Conservation (phyloP, 2,888 invertebrate species). For the Scelioninae gen. 1 region DNA sequence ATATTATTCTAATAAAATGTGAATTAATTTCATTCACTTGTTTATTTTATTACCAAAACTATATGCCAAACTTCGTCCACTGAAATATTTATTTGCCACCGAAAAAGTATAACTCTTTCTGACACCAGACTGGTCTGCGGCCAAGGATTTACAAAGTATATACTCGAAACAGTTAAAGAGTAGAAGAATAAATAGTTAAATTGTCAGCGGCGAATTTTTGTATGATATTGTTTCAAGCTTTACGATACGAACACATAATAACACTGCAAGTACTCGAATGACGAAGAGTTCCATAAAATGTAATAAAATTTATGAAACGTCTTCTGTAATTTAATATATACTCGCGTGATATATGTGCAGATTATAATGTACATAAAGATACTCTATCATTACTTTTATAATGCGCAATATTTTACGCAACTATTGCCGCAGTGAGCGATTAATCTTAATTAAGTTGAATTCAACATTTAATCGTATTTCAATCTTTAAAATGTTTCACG, state of each 20-base stretch:
- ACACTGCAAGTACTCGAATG: constrained; percentile 45
- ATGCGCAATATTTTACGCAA: constrained; percentile 43
- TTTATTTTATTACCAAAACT: no score
- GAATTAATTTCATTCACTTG: no score
- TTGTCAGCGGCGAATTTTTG: constrained; percentile 46
- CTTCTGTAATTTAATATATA: constrained; percentile 55
- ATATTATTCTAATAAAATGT: no score
- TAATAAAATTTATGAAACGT: constrained; percentile 61
- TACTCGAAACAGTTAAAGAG: constrained; percentile 10
- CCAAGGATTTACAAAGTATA: constrained; percentile 28
- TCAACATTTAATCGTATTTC: constrained; percentile 43
- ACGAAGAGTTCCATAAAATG: constrained; percentile 52
- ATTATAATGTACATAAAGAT: constrained; percentile 42
- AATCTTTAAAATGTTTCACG: constrained; percentile 19
- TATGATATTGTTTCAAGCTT: constrained; percentile 49
- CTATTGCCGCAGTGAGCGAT: constrained; percentile 29
- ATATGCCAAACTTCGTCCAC: no score
- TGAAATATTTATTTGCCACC: not conserved
- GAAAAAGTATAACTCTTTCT: not conserved
- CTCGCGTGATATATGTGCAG: constrained; percentile 38
- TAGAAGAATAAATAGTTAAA: constrained; percentile 30
- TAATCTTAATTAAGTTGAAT: constrained; percentile 55
- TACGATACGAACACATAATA: constrained; percentile 48
- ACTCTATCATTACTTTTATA: constrained; percentile 50
- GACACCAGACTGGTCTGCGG: not conserved